Percentiles rank a stretch among this genome's conserved stretches.
Conservation (phyloP, 2,113 vertebrate genomes). For the Todiramphus chloris region DNA sequence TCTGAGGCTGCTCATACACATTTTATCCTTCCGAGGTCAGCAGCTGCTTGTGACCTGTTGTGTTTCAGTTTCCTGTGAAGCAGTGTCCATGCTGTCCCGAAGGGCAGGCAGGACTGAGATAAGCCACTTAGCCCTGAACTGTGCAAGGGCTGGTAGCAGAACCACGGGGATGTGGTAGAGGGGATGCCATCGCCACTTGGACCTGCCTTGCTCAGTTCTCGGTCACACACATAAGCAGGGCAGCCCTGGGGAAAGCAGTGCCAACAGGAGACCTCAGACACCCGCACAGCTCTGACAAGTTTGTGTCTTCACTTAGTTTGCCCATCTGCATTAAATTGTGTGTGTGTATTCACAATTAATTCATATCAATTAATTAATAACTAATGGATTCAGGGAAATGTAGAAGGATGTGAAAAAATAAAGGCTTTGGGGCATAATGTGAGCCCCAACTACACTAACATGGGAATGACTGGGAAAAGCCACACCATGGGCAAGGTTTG, state of each 20-base stretch:
- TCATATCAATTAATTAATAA: background rate
- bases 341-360: background rate
- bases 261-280: background rate
- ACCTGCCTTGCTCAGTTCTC: rapidly evolving
- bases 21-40: background rate
- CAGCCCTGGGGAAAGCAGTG: background rate
- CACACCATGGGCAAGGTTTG: background rate
- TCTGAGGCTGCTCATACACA: background rate
- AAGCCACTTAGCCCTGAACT: background rate
- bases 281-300: background rate
- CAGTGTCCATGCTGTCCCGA: background rate
- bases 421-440: background rate
- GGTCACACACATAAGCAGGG: background rate
- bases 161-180: background rate
- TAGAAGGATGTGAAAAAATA: background rate
- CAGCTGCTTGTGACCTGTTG: background rate
- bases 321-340: background rate
- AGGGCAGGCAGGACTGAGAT: background rate
- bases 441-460: background rate
- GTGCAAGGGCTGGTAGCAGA: background rate
- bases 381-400: background rate
- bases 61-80: background rate
- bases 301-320: background rate
- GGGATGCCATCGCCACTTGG: background rate
- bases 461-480: background rate